Base-by-base conservation (phyloP, 2,113 vertebrate genomes). In the Octodon degus region DNA sequence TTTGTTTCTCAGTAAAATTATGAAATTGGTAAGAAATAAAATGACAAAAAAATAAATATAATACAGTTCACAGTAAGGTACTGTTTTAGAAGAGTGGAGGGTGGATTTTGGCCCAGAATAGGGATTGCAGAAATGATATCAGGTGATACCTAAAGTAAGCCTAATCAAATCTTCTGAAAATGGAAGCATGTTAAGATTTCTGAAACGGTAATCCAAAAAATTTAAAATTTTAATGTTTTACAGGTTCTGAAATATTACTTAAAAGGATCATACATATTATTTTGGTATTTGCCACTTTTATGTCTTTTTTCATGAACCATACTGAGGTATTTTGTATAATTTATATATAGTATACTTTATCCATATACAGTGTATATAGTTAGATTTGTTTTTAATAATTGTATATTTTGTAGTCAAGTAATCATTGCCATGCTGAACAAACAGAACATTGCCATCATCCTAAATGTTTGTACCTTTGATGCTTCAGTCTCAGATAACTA, bases 101-200 rank as follows among this genome's bases (percentile, higher is more conserved):
- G 80, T 50, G 20, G 58, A 34, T 77, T 12, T 89, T 94, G 65
- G 37, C 83, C 30, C 60, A 83, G 7, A 65, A 37, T 77, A 68
- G 55, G 16, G 50, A 91, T 89, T 88, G 13, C 67, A 37, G 34
- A 53, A 74, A n/a, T 93, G 53, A 84, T 95, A 79, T 89, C 32
- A 94, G 55, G 27, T 86, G 63, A 37, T 86, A 81, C 50, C 47
- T 85, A 91, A 83, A 89, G 8, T 92, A 86, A 92, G 20, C 40
- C 47, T 84, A 70, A 80, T 58, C 47, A 89, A n/a, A 70, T 63
- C 40, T 70, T 43, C 43, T n/a, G 65, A 87, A 92, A 67, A 74
- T 91, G 55, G 68, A 92, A 93, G 25, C 60, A 92, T 50, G n/a
- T 70, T 82, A 93, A 65, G 11, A 89, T 93, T 95, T 93, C 60